Evolutionary conservation across 2,888 invertebrate genomes (phyloP).

Genomic region (Cosmorhoe ocellata): DNA sequence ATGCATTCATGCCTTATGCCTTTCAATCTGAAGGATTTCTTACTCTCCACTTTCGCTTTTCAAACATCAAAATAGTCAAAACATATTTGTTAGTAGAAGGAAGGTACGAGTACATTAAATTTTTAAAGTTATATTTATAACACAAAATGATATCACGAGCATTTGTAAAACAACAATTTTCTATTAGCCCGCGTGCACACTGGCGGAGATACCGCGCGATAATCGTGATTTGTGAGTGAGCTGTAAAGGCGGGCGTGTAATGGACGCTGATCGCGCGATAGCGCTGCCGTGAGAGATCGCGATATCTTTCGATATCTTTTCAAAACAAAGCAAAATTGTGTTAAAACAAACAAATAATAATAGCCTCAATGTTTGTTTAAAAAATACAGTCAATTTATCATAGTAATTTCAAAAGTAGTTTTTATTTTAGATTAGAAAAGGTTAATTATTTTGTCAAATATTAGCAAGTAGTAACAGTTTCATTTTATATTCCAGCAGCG

Average conservation of each 20-base stretch:
- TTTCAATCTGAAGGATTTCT: no score
- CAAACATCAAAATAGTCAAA: no score
- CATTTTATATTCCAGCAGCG: not conserved
- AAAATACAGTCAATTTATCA: no score
- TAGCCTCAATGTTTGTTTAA: not conserved
- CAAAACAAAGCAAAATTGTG: conserved; percentile 4
- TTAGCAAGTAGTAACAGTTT: no score
- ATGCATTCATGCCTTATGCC: no score
- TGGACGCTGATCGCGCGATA: conserved; percentile 46
- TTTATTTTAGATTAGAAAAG: no score
- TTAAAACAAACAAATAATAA: not conserved
- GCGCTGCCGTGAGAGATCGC: conserved; percentile 35
- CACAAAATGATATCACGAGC: not conserved
- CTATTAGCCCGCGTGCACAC: conserved; percentile 17
- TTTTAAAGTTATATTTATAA: no score
- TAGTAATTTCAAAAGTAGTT: no score
- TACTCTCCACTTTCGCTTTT: no score
- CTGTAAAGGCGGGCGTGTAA: conserved; percentile 44
- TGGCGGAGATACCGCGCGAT: conserved; percentile 33
- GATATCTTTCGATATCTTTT: conserved; percentile 25
- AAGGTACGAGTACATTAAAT: no score
- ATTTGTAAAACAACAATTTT: conserved; percentile 13
- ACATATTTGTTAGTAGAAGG: no score
- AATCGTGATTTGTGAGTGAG: conserved; percentile 44
- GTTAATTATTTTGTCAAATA: no score